Conservation (phyloP, 1,140 invertebrate genomes). For the Caenorhabditis inopinata region DNA sequence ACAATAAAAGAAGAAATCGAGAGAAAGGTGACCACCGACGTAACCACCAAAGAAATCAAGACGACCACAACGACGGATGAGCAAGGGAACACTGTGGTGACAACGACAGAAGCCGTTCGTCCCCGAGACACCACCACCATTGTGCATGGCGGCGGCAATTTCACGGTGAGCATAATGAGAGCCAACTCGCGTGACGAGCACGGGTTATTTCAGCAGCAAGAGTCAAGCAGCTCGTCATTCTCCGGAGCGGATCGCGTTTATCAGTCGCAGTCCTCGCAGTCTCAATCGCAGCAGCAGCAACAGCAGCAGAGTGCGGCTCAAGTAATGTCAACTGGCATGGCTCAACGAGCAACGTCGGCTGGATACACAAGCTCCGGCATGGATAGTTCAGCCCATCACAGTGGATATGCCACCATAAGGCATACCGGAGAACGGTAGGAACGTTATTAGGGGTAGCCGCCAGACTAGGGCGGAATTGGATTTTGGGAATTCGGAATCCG, state of each 20-base stretch:
- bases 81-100: slow-evolving; percentile 35
- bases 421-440: slow-evolving; percentile 3
- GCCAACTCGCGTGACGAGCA: not conserved
- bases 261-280: not conserved
- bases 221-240: slow-evolving; percentile 20
- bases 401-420: slow-evolving; percentile 23
- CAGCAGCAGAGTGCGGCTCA: slow-evolving; percentile 21
- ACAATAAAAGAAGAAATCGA: slow-evolving; percentile 66
- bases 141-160: slow-evolving; percentile 26
- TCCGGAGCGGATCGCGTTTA: not conserved
- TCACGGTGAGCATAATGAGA: not conserved
- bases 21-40: slow-evolving; percentile 58
- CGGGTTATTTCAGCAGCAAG: not conserved
- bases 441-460: not conserved
- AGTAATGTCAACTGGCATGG: not conserved
- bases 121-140: slow-evolving; percentile 44
- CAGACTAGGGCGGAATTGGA: too few species aligned
- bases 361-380: not conserved
- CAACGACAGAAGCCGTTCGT: slow-evolving; percentile 43
- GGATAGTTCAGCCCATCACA: slow-evolving; percentile 6
- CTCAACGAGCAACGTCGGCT: not conserved
- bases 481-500: too few species aligned
- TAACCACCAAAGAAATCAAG: slow-evolving; percentile 58
- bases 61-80: slow-evolving; percentile 50
- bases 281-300: too few species aligned